Conservation (phyloP, 2,888 invertebrate genomes). For the Catocala sponsa region DNA sequence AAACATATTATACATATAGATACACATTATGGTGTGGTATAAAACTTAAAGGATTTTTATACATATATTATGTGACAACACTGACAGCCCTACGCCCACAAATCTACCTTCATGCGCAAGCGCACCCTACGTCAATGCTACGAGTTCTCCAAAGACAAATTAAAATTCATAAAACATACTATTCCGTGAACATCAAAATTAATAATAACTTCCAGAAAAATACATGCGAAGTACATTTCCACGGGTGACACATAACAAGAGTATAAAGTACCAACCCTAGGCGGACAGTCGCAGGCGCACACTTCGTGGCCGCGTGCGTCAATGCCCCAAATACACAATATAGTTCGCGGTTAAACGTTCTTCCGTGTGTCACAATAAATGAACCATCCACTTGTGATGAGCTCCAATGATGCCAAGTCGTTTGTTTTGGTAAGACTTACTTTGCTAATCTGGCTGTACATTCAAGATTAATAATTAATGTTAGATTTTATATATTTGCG, state of each 20-base stretch:
- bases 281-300: slow-evolving; percentile 18
- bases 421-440: slow-evolving; percentile 9
- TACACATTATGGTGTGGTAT: too few relatives aligned
- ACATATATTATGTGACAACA: too few relatives aligned
- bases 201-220: too few relatives aligned
- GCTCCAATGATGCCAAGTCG: slow-evolving; percentile 14
- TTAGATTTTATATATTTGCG: neutral
- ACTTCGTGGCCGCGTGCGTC: slow-evolving; percentile 62
- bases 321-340: slow-evolving; percentile 63
- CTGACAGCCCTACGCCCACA: too few relatives aligned
- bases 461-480: neutral
- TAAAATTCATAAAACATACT: too few relatives aligned
- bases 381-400: slow-evolving; percentile 26
- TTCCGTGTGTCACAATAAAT: slow-evolving; percentile 38
- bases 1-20: too few relatives aligned
- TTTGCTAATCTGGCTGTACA: neutral
- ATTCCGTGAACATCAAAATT: too few relatives aligned
- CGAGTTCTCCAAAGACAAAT: too few relatives aligned
- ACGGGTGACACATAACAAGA: neutral
- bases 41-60: too few relatives aligned
- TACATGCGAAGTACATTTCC: too few relatives aligned
- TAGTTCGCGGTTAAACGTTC: slow-evolving; percentile 39
- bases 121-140: too few relatives aligned
- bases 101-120: too few relatives aligned
- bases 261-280: slow-evolving; percentile 32